Evolutionary conservation across 2,797 vertebrate species (phyloP).

Genomic region (Lutjanus argentimaculatus): DNA sequence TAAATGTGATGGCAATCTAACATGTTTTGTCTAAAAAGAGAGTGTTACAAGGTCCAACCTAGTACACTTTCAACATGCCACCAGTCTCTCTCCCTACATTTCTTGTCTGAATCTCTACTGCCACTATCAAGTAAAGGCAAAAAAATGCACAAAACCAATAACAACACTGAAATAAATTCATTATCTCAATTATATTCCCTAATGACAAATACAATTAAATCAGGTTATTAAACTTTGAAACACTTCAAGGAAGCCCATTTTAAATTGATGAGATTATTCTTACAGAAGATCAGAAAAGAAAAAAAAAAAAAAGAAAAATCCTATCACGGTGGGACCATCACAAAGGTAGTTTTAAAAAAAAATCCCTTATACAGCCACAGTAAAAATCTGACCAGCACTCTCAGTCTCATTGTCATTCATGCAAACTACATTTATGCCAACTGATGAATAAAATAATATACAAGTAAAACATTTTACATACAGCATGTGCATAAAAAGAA

Average conservation of each 20-base stretch:
- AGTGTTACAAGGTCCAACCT: no score
- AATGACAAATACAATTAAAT: neutral
- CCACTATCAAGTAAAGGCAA: neutral
- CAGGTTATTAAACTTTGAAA: neutral
- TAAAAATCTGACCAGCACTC: neutral
- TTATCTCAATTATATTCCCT: neutral
- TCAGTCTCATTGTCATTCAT: neutral
- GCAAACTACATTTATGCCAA: slow-evolving; percentile 9
- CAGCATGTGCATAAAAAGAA: neutral
- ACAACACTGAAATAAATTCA: neutral
- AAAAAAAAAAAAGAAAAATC: neutral
- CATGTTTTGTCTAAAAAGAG: no score
- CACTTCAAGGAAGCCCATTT: neutral
- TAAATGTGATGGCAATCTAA: no score
- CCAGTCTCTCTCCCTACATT: no score
- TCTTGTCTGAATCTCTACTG: neutral
- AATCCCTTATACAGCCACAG: neutral
- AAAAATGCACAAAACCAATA: neutral
- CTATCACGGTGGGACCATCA: neutral
- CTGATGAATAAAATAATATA: slow-evolving; percentile 10
- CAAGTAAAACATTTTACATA: neutral
- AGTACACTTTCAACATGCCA: no score
- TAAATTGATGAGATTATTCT: neutral
- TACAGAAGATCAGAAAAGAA: neutral
- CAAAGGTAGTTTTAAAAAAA: neutral